These are phyloP conservation scores for Styela clava DNA, from an alignment of 23 tunicate species.

Conservation along the genomic window DNA sequence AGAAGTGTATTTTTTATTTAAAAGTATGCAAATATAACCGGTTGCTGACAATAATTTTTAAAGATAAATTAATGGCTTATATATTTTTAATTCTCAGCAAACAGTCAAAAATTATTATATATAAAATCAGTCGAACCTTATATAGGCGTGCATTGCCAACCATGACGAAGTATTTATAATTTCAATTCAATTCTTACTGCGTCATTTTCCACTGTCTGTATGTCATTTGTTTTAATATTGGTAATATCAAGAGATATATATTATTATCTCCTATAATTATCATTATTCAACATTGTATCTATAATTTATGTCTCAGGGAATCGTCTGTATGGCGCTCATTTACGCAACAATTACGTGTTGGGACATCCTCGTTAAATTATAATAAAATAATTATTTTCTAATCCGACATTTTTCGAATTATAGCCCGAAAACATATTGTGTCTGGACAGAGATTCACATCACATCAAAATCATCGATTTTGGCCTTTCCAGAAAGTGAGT, in stretches of 20 bases:
- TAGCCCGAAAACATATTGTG: conserved; percentile 97
- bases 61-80: too few relatives aligned
- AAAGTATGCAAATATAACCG: too few relatives aligned
- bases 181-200: too few relatives aligned
- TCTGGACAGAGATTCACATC: conserved; percentile 80
- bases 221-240: not conserved
- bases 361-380: not conserved
- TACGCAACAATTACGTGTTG: not conserved
- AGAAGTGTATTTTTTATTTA: too few relatives aligned
- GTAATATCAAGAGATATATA: not conserved
- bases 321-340: not conserved
- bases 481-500: conserved; percentile 84
- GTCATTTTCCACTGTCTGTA: not conserved
- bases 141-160: too few relatives aligned
- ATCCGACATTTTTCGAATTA: not conserved
- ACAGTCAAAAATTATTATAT: too few relatives aligned
- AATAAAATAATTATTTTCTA: too few relatives aligned
- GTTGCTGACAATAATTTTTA: too few relatives aligned
- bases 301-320: not conserved
- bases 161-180: too few relatives aligned
- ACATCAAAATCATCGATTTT: conserved; percentile 94
- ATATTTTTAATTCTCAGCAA: too few relatives aligned
- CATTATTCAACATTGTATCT: not conserved
- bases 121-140: too few relatives aligned
- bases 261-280: not conserved